A percentile compares a stretch with the other conserved stretches of the same genome.
These are phyloP conservation scores for Cassiopea xamachana DNA, from an alignment of 30 jellyfish, hydroid and myxozoan species.

Conservation along the genomic window DNA sequence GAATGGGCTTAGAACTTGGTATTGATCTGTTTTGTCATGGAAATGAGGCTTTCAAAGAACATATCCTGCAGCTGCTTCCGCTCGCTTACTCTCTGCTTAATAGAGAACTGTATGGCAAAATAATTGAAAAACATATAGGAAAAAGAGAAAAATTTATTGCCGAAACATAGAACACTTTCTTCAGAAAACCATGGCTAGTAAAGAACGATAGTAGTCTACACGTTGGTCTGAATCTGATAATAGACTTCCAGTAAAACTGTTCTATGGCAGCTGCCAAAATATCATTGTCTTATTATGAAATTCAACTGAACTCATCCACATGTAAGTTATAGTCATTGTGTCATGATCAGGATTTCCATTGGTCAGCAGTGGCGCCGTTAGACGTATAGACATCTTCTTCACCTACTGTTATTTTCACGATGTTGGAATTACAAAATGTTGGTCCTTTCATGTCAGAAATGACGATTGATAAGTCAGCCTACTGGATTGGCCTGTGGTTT, in stretches of 20 bases:
- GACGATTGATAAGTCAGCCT: constrained; percentile 71
- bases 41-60: constrained; percentile 55
- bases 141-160: constrained; percentile 18
- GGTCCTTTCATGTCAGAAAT: constrained; percentile 6
- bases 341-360: not conserved
- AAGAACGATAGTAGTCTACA: no score
- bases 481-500: constrained; percentile 63
- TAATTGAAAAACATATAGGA: constrained; percentile 67
- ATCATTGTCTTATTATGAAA: not conserved
- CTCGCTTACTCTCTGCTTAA: constrained; percentile 84
- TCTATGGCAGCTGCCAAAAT: no score
- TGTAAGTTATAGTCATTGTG: not conserved
- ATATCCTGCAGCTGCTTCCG: constrained; percentile 64
- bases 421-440: constrained; percentile 12
- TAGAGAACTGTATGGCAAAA: constrained; percentile 63
- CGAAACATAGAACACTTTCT: not conserved
- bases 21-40: constrained; percentile 82
- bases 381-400: constrained; percentile 22
- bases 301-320: not conserved
- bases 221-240: no score
- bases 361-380: constrained; percentile 59
- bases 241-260: no score
- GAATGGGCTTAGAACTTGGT: constrained; percentile 96
- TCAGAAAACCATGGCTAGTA: not conserved
- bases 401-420: constrained; percentile 48